These are phyloP conservation scores for Serilophus lunatus DNA, from an alignment of 2,113 vertebrate species.

Conservation along the genomic window DNA sequence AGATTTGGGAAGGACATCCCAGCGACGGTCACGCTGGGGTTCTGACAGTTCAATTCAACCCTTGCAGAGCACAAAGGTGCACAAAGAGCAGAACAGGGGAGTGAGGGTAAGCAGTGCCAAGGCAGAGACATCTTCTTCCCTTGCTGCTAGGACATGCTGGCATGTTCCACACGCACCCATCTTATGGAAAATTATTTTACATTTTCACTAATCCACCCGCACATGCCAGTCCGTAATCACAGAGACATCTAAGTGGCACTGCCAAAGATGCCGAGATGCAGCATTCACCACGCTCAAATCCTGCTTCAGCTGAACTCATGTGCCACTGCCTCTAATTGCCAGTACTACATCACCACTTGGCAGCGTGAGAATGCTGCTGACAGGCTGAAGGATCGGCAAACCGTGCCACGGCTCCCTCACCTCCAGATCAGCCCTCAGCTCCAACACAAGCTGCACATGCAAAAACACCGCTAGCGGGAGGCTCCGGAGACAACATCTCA, in stretches of 20 bases:
- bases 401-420: accelerated
- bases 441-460: background rate
- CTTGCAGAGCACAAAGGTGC: background rate
- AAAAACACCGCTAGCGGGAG: background rate
- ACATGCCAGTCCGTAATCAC: accelerated
- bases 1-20: background rate
- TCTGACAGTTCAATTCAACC: background rate
- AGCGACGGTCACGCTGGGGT: accelerated
- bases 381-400: background rate
- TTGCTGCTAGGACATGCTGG: background rate
- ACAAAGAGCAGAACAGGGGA: background rate
- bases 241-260: accelerated
- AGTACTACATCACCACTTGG: no score
- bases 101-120: accelerated
- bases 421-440: background rate
- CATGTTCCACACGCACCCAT: background rate
- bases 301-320: no score
- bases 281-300: background rate
- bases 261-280: background rate
- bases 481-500: background rate
- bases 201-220: background rate
- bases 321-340: background rate
- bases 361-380: accelerated
- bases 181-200: accelerated
- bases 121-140: background rate